Conservation (phyloP, 2,113 vertebrate species). For the Sander vitreus region DNA sequence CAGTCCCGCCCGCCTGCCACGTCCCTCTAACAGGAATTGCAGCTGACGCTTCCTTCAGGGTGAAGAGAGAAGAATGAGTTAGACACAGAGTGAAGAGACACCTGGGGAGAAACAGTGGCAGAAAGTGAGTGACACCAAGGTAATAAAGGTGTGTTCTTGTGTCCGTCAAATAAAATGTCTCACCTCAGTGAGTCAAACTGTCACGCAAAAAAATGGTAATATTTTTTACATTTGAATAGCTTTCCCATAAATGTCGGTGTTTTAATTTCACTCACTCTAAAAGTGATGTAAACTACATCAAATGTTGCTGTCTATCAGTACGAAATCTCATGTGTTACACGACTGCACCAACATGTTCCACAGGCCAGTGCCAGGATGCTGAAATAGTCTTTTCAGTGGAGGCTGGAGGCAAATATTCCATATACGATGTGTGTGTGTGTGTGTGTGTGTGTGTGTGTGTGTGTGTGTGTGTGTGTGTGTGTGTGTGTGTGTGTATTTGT, state of each 20-base stretch:
- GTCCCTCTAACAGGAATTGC: constrained; percentile 90
- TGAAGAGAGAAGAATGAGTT: constrained; percentile 33
- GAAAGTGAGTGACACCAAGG: constrained; percentile 20
- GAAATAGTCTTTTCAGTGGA: constrained; percentile 31
- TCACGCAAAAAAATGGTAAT: background rate
- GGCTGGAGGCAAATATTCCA: constrained; percentile 70
- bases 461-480: background rate
- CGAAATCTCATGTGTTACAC: constrained; percentile 47
- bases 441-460: background rate
- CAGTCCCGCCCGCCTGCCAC: constrained; percentile 87
- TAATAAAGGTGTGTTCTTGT: background rate
- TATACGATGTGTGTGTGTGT: constrained; percentile 19
- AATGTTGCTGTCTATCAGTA: constrained; percentile 37
- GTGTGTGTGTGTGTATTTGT: no score
- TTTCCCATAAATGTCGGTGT: background rate
- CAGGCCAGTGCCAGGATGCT: constrained; percentile 63
- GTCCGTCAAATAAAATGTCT: constrained; percentile 8
- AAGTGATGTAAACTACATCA: constrained; percentile 46
- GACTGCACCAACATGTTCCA: constrained; percentile 70
- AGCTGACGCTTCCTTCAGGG: constrained; percentile 92
- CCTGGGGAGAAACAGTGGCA: constrained; percentile 7
- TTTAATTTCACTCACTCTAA: background rate
- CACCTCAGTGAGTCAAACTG: background rate
- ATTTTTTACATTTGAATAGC: background rate
- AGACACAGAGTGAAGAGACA: constrained; percentile 20